Evolutionary conservation across 2,888 invertebrate species (phyloP), one percentile per base, ranked within the genome.

Genomic region (Ormyrus pomaceus): DNA sequence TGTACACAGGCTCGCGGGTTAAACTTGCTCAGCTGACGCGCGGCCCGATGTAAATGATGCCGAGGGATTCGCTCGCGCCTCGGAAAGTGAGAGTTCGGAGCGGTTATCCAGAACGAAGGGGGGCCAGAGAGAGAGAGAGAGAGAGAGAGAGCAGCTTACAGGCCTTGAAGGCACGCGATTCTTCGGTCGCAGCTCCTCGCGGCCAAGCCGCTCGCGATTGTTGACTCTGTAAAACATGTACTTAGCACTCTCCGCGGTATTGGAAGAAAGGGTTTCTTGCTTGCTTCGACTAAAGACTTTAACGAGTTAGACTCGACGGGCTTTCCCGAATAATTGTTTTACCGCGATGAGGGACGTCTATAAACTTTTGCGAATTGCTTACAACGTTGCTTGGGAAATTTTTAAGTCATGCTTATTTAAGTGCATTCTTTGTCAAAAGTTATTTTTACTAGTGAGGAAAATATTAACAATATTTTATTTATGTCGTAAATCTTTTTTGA

Each of bases 61-160:
- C 73, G 62, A 58, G 13, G 56, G 62, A 61, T 78, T 72, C 66
- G 34, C 71, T 66, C 56, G 51, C 62, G 74, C 13, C 9, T 62
- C 45, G 66, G 56, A 79, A 69, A 79, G 79, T 50, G 45, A 74
- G 69, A 74, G 73, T 73, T 50, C n/a, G 7, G 56, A 19, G 61
- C 9, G 48, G 7, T 64, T 50, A 51, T 62, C 6, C 53, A 6
- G 58, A 46, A 19, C 34, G 34, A 13, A 56, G 50, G 46, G 8
- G 10, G 9, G 46, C n/a, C 5, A 34, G 34, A 34, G 34, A 2
- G 34, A 34, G 34, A 34, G 34, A 34, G 34, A 34, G 34, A 34
- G 34, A 34, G 34, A 34, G 34, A 34, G 34, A 34, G 34, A 34
- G 34, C 19, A 19, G 19, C 64, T 61, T 71, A 65, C 46, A 34